phyloP scores from a whole-genome alignment of 2,888 invertebrate genomes.

The Tenthredo mesomela region DNA sequence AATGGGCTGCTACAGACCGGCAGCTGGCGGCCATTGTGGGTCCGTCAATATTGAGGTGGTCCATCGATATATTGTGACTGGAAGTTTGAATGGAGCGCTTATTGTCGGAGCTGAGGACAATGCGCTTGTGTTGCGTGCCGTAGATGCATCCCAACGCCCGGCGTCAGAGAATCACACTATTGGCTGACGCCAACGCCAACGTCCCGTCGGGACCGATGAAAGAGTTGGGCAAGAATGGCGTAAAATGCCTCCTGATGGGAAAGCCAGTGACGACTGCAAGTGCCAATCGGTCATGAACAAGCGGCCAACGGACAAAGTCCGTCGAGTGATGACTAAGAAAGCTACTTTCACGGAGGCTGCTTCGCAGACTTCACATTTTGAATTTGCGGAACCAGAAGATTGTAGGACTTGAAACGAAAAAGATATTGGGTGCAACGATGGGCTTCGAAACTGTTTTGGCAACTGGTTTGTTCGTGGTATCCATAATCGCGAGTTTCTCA shows the following conservation, averaged over 20 bases:
- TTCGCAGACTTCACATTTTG: background rate
- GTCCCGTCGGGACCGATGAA: constrained; percentile 41
- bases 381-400: background rate
- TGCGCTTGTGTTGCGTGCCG: constrained; percentile 49
- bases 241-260: constrained; percentile 50
- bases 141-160: constrained; percentile 43
- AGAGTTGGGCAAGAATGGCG: constrained; percentile 46
- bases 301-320: background rate
- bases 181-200: constrained; percentile 45
- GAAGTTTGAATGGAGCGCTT: constrained; percentile 38
- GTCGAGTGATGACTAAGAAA: background rate
- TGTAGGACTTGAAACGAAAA: background rate
- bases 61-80: constrained; percentile 48
- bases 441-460: background rate
- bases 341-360: background rate
- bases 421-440: background rate
- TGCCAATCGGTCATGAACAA: constrained; percentile 39
- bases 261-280: constrained; percentile 11
- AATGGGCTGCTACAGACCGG: background rate
- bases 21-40: constrained; percentile 47
- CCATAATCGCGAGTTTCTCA: constrained; percentile 22
- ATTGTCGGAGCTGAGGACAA: constrained; percentile 38
- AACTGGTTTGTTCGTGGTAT: constrained; percentile 12
- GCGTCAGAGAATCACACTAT: constrained; percentile 46
- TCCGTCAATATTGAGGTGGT: constrained; percentile 46